Evolutionary conservation across 2,888 invertebrate species (phyloP), one percentile per base, ranked within the genome.

Genomic region (Gastracanthus pulcherrimus): DNA sequence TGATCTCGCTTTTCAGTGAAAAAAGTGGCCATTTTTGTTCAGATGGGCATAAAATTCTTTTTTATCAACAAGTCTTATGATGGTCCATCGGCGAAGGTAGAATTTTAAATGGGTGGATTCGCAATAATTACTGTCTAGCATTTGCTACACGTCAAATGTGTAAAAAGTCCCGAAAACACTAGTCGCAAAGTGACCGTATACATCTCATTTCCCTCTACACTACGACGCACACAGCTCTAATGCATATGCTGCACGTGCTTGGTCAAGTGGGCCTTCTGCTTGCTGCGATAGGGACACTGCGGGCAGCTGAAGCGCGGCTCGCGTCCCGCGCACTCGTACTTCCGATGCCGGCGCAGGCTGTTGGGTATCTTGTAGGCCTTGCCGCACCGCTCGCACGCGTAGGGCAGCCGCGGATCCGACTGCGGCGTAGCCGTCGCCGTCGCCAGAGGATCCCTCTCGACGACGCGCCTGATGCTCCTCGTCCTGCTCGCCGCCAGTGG

Each of bases 291-390:
- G 7, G 76, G 31, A 41, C 71, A 81, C 11, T 81, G 76, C 11
- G 19, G 9, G n/a, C 81, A 76, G 3, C 48, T 19, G 34, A 76
- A 81, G 11, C 76, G 41, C 13, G 71, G 81, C 13, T 13, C 36
- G 11, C 34, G 23, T 19, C 26, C 23, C n/a, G n/a, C n/a, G 26
- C 81, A 81, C 23, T 81, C 81, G 76, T 80, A 80, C 9, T 45
- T 23, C 9, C 41, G 55, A 34, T 80, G 76, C 2, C 76, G 70
- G 6, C 23, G 41, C 0, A 79, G 31, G 2, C 36, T 58, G 34
- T 31, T 29, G 6, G 51, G 13, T 13, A 71, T 36, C 3, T 23
- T 26, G 29, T 78, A 78, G 11, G 26, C 16, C 38, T 71, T 78
- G n/a, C 48, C 36, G 36, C 62, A 70, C 19, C 34, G 60, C 0